Conservation (phyloP, 1,140 invertebrate genomes). For the Drosophila ogumai region DNA sequence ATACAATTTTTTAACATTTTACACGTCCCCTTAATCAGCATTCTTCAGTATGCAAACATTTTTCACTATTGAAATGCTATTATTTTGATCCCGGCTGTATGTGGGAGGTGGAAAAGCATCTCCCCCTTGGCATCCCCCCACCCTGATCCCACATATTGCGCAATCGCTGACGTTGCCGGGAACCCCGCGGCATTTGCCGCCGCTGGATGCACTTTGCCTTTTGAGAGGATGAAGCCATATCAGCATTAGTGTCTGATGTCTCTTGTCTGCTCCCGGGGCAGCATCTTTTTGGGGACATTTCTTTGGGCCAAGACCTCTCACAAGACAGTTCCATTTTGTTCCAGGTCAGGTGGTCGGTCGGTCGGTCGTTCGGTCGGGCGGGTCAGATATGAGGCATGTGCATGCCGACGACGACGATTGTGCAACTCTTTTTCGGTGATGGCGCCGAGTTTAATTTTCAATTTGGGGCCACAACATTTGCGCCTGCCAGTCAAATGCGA, state of each 20-base stretch:
- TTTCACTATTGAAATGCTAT: background rate
- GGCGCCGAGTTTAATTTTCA: slow-evolving; percentile 71
- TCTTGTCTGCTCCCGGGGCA: slow-evolving; percentile 38
- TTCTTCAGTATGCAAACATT: background rate
- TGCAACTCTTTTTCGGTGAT: slow-evolving; percentile 33
- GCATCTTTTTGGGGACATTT: slow-evolving; percentile 55
- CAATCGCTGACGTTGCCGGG: slow-evolving; percentile 50
- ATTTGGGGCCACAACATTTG: slow-evolving; percentile 74
- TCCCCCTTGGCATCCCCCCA: background rate
- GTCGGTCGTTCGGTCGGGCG: slow-evolving; percentile 47
- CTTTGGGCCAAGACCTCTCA: slow-evolving; percentile 41
- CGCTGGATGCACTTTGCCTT: slow-evolving; percentile 67
- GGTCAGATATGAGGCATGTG: slow-evolving; percentile 73
- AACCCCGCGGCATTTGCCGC: slow-evolving; percentile 28
- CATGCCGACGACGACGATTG: slow-evolving; percentile 46
- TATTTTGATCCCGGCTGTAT: slow-evolving; percentile 5
- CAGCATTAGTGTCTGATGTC: slow-evolving; percentile 76
- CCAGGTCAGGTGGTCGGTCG: slow-evolving; percentile 66
- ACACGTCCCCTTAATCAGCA: background rate
- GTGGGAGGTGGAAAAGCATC: background rate
- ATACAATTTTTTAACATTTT: too few species aligned
- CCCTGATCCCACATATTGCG: slow-evolving; percentile 62
- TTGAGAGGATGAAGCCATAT: slow-evolving; percentile 74
- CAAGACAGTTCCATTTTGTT: slow-evolving; percentile 47
- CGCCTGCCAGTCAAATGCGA: slow-evolving; percentile 46